Conservation (phyloP, 2,113 vertebrate species). For the Vulpes lagopus region DNA sequence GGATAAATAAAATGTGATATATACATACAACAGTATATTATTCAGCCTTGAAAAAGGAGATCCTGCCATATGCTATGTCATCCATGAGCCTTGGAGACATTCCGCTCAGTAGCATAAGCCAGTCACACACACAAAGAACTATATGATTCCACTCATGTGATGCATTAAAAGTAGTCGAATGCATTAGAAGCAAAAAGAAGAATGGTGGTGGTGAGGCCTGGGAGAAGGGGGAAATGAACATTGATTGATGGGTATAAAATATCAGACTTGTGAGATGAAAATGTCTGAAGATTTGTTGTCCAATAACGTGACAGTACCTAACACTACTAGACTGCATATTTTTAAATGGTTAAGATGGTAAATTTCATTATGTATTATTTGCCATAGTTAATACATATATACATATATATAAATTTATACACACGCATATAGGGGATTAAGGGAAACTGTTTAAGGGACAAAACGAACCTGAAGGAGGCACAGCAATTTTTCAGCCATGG, state of each 20-base stretch:
- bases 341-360: not conserved
- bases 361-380: not conserved
- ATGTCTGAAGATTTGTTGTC: not conserved
- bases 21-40: not conserved
- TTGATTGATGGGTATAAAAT: not conserved
- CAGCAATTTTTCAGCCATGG: too few species aligned
- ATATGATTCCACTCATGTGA: not conserved
- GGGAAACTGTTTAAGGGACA: not conserved
- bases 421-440: not conserved
- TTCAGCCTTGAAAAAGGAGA: not conserved
- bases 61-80: not conserved
- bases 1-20: not conserved
- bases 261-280: not conserved
- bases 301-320: not conserved
- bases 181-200: not conserved
- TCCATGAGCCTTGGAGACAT: not conserved
- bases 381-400: not conserved
- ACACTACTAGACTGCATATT: not conserved
- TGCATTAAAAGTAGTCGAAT: not conserved
- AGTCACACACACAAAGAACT: not conserved
- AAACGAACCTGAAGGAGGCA: not conserved
- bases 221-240: not conserved
- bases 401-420: not conserved
- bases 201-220: not conserved
- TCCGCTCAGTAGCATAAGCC: not conserved